Percentiles rank a stretch among this genome's conserved stretches.
These are phyloP conservation scores for Formica selysi DNA, from an alignment of 1,140 invertebrate genomes.

Conservation along the genomic window DNA sequence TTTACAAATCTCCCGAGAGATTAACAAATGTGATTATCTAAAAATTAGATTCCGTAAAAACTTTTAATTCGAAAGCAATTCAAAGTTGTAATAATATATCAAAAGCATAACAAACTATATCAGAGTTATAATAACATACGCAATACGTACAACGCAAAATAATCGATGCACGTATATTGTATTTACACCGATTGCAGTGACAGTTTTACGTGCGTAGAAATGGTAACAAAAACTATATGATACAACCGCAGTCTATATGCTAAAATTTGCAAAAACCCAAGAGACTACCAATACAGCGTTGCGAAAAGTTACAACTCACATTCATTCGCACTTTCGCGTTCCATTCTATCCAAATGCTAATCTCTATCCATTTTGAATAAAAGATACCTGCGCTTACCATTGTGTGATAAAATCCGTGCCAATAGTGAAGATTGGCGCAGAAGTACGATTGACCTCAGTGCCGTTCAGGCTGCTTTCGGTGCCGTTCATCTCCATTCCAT, in stretches of 20 bases:
- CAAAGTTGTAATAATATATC: neutral
- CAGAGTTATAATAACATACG: slow-evolving; percentile 14
- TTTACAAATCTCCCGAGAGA: neutral
- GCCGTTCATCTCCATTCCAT: slow-evolving; percentile 80
- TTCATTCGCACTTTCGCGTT: slow-evolving; percentile 14
- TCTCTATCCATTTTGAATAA: slow-evolving; percentile 12
- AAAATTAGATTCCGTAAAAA: neutral
- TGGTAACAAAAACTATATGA: neutral
- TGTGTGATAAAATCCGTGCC: slow-evolving; percentile 90
- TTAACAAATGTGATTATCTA: neutral
- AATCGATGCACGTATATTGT: too few species aligned
- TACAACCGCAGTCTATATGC: neutral
- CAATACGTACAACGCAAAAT: neutral
- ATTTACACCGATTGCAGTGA: neutral
- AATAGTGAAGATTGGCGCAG: slow-evolving; percentile 89
- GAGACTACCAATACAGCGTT: neutral
- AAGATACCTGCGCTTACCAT: slow-evolving; percentile 87
- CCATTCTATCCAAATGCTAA: neutral
- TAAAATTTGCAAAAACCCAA: slow-evolving; percentile 23
- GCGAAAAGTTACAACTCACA: neutral
- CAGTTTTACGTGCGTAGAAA: neutral
- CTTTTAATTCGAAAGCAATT: neutral
- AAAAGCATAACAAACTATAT: slow-evolving; percentile 1
- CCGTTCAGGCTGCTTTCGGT: slow-evolving; percentile 81
- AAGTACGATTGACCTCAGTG: slow-evolving; percentile 86